Conservation (phyloP, 2,888 invertebrate genomes). For the Atrina japonica region DNA sequence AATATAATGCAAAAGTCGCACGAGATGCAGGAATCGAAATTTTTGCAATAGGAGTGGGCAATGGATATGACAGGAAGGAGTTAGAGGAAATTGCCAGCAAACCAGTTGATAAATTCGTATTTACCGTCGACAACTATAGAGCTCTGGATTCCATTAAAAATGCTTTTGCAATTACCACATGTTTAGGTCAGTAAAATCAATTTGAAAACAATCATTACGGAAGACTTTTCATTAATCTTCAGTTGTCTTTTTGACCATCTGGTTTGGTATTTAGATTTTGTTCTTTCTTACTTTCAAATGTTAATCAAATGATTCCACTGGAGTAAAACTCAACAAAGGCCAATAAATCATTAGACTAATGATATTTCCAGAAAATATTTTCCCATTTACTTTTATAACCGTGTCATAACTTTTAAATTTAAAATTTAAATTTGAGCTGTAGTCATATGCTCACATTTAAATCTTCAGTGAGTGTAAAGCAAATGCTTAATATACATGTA, state of each 20-base stretch:
- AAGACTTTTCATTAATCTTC: not conserved
- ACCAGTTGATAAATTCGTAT: conserved; percentile 56
- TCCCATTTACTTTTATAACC: too few species aligned
- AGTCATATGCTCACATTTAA: too few species aligned
- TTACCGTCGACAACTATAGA: conserved; percentile 60
- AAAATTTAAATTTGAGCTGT: too few species aligned
- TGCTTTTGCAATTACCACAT: conserved; percentile 59
- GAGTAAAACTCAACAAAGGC: too few species aligned
- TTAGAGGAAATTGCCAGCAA: conserved; percentile 62
- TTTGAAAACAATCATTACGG: not conserved
- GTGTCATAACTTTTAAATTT: too few species aligned
- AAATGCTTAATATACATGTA: too few species aligned
- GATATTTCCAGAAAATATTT: too few species aligned
- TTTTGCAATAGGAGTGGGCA: conserved; percentile 72
- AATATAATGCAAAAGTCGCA: conserved; percentile 56
- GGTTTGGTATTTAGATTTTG: too few species aligned
- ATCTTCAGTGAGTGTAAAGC: too few species aligned
- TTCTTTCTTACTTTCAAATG: too few species aligned
- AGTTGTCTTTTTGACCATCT: too few species aligned
- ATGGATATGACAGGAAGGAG: conserved; percentile 53
- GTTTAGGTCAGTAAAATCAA: conserved; percentile 51
- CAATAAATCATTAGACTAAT: too few species aligned
- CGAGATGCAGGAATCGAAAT: conserved; percentile 59
- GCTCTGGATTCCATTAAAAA: conserved; percentile 56
- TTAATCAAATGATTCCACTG: conserved; percentile 26